phyloP scores from a whole-genome alignment of 2,113 vertebrate species.

The Perccottus glenii region DNA sequence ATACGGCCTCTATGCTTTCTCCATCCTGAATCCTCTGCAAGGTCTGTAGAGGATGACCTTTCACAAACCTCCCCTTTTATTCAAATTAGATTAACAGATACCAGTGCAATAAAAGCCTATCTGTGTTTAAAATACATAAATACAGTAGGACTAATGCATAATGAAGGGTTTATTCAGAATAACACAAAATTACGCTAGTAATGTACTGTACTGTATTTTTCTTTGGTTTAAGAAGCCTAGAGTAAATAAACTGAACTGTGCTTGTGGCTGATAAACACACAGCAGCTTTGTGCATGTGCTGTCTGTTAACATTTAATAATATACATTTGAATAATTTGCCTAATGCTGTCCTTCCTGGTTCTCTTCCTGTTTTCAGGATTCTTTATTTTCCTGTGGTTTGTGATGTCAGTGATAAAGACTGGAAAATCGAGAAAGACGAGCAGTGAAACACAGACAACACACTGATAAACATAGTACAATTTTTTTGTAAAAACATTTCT shows the following conservation, averaged over 20 bases:
- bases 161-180: too few species aligned
- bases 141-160: too few species aligned
- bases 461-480: neutral
- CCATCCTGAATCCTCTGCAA: constrained; percentile 67
- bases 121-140: too few species aligned
- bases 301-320: neutral
- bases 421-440: rapidly evolving
- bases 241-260: too few species aligned
- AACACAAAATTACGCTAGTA: too few species aligned
- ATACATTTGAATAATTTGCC: constrained; percentile 5
- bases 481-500: too few species aligned
- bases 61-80: neutral
- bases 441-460: neutral
- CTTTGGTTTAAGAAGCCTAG: too few species aligned
- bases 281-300: neutral
- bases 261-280: too few species aligned
- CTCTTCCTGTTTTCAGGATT: constrained; percentile 38
- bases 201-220: too few species aligned
- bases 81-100: neutral
- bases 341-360: neutral
- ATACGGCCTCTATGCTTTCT: constrained; percentile 58
- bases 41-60: constrained; percentile 32
- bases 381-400: constrained; percentile 58
- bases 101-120: too few species aligned
- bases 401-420: constrained; percentile 28